Base-by-base conservation (phyloP, 2,888 invertebrate genomes). In the Microdon myrmicae region DNA sequence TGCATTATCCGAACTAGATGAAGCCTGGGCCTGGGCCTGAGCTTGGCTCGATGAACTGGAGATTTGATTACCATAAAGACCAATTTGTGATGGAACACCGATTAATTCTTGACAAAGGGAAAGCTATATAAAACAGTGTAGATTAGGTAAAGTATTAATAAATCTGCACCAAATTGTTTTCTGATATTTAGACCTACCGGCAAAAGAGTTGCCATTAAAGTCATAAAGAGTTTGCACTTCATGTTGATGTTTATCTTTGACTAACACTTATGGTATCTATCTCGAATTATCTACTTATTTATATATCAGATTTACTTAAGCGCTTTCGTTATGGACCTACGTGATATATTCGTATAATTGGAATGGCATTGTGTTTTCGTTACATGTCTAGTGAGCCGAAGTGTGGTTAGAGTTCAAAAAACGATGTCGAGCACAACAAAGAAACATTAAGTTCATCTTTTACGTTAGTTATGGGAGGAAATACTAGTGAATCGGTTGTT, bases 191-290 rank as follows among this genome's bases (percentile, higher is more conserved):
- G 48, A 74, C 77, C 66, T 75, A 77, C 77, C 76, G 76, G 76
- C 69, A 73, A 71, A 44, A 73, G 72, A 67, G 75, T 69, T 67
- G 75, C 73, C 43, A 75, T 71, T 44, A 78, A 69, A 68, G 72
- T 71, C 69, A 75, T 73, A 70, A 74, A 70, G 55, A 75, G 71
- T 69, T 71, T 69, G 67, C 69, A 69, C 70, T 73, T 73, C 77
- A 77, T 77, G 56, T 67, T 74, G 38, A 43, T 44, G 31, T 26
- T 45, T 32, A 58, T 41, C 43, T 53, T 20, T 47, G 28, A 34
- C 32, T 35, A 17, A 7, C 53, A 56, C 43, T 64, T 58, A 58
- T 64, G 64, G 38, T 64, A 22, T 64, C 47, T 47, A n/a, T 51
- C 31, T 39, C 31, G 47, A 51, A 58, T 32, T 28, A 9, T 26